Evolutionary conservation across 1,140 invertebrate species (phyloP), one percentile per base, ranked within the genome.

Genomic region (Danaus plexippus): DNA sequence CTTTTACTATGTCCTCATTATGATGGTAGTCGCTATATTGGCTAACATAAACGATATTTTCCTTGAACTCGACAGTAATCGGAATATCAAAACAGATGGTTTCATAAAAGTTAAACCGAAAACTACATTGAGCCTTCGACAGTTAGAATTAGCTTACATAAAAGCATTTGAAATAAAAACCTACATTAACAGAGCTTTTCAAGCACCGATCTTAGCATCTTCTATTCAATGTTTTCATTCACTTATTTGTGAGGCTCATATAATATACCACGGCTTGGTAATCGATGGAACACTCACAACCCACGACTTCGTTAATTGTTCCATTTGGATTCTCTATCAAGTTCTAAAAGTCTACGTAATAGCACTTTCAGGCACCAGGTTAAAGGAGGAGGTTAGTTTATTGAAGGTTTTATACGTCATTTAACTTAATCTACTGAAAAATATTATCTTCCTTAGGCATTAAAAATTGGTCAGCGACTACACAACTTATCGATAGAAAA

Each of bases 321-420:
- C 71, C 11, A 46, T 75, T 41, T 85, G 82, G 82, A 74, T 80
- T 7, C 9, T 64, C 10, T 83, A 74, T 69, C 81, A 85, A 45
- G 15, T 81, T n/a, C 42, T 77, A 2, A 85, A 85, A 71, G 60
- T 85, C 11, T 76, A 70, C 57, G 54, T 59, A 10, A 56, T 85
- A 8, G 61, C 77, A 4, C 66, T 71, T 47, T 65, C 71, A 13
- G 81, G 81, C 5, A 65, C 67, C 47, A 53, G 65, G 13, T 43
- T 85, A 3, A 81, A 85, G 58, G 15, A 59, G 11, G 63, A 77
- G 69, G 81, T 80, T 59, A 47, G 65, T 67, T 42, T 32, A 44
- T 10, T 49, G 40, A 22, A n/a, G 18, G 45, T 49, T 54, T 44
- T 44, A 54, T 51, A 47, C 49, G 22, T 6, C 1, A 32, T 32